phyloP scores from a whole-genome alignment of 1,140 invertebrate genomes.

The Mactra quadrangularis region DNA sequence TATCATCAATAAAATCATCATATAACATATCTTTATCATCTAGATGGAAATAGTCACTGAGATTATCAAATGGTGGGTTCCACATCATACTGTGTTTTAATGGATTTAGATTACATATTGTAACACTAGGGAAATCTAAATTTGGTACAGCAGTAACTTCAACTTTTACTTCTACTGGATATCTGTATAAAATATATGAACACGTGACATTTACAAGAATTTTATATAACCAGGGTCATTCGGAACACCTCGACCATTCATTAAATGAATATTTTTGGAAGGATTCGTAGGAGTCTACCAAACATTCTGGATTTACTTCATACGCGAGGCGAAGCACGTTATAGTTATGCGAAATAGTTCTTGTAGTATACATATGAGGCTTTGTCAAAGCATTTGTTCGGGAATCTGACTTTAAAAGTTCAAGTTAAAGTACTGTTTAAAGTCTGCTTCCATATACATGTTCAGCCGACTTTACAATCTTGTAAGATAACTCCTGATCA shows the following conservation, averaged over 20 bases:
- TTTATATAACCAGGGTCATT: too few species aligned
- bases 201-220: background rate
- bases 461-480: too few species aligned
- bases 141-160: constrained; percentile 63
- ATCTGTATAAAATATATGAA: constrained; percentile 21
- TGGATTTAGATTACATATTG: constrained; percentile 83
- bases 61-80: constrained; percentile 15
- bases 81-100: constrained; percentile 56
- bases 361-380: too few species aligned
- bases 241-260: too few species aligned
- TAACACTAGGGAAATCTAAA: constrained; percentile 82
- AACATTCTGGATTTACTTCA: too few species aligned
- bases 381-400: background rate
- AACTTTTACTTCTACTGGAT: constrained; percentile 76
- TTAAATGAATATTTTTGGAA: too few species aligned
- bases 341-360: too few species aligned
- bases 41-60: constrained; percentile 29
- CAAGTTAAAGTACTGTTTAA: too few species aligned
- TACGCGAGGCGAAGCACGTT: too few species aligned
- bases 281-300: too few species aligned
- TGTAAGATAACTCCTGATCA: too few species aligned
- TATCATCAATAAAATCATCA: constrained; percentile 51
- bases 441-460: too few species aligned
- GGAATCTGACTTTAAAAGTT: background rate
- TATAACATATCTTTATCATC: constrained; percentile 65